A percentile compares a stretch with the other conserved stretches of the same genome.
These are phyloP conservation scores for Melanaphis sacchari DNA, from an alignment of 1,140 invertebrate species.

Conservation along the genomic window DNA sequence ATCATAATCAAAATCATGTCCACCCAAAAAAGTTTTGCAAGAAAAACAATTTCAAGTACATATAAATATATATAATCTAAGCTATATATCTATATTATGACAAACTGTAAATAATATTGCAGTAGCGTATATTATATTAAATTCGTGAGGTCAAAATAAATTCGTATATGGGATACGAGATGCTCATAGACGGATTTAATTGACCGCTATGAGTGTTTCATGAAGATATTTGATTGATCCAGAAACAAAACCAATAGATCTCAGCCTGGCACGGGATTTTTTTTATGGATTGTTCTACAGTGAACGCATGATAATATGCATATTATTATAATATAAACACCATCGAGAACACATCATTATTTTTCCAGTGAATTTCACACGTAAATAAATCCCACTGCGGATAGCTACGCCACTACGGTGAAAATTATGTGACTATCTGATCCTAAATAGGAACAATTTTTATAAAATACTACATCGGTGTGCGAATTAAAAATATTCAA, in stretches of 20 bases:
- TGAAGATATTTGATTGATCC: neutral
- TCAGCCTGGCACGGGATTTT: neutral
- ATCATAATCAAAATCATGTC: slow-evolving; percentile 51
- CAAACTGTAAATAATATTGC: neutral
- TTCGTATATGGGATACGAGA: neutral
- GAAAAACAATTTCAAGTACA: neutral
- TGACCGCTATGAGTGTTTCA: neutral
- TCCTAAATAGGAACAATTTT: neutral
- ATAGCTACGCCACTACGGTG: neutral
- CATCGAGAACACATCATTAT: neutral
- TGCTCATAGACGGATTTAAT: neutral
- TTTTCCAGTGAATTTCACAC: neutral
- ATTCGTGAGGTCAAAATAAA: neutral
- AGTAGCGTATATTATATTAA: neutral
- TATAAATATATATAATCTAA: neutral
- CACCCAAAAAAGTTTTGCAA: slow-evolving; percentile 29
- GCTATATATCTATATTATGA: neutral
- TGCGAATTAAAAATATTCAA: too few species aligned
- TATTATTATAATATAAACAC: neutral
- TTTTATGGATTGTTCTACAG: neutral
- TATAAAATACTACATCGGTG: neutral
- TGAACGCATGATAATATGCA: neutral
- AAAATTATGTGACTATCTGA: too few species aligned
- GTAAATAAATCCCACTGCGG: neutral
- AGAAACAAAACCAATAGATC: neutral